Base-by-base conservation (phyloP, 2,888 invertebrate genomes). In the Chrysopilus asiliformis region DNA sequence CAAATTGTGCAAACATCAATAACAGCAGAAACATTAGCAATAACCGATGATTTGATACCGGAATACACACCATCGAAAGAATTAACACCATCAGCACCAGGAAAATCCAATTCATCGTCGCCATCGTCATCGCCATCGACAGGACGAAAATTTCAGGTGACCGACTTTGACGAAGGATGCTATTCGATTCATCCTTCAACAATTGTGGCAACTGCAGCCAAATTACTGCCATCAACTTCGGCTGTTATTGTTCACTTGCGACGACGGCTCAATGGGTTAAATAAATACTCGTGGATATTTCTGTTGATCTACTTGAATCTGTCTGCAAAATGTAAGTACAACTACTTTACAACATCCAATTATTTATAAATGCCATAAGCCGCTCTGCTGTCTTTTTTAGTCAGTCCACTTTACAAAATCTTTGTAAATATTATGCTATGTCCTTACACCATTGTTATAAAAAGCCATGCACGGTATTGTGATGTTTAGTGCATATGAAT, bases 281-380 rank as follows among this genome's bases (percentile, higher is more conserved):
- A 57, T 52, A 62, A 61, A 55, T 58, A 57, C 56, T 60, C 58
- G 54, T 61, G 58, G 58, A 62, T 61, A 58, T 61, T 59, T 58
- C 57, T 61, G 53, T 50, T 62, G 53, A 59, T 61, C 50, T 62
- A 60, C 53, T 59, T 60, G 53, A 61, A 60, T 55, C 55, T 61
- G 53, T 61, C 61, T 57, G 61, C 60, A 53, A 59, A 58, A 59
- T 58, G 60, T 61, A 49, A 61, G 60, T 57, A 36, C 17, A 19
- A 19, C 4, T 14, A n/a, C 13, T 29, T 29, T 29, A 6, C 4
- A n/a, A n/a, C n/a, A n/a, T n/a, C n/a, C n/a, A n/a, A n/a, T n/a
- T n/a, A n/a, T n/a, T n/a, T n/a, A n/a, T n/a, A n/a, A n/a, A n/a
- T n/a, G n/a, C n/a, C n/a, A n/a, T n/a, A n/a, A n/a, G n/a, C n/a